Evolutionary conservation across 2,888 invertebrate species (phyloP).

Genomic region (Hyposoter dolosus): DNA sequence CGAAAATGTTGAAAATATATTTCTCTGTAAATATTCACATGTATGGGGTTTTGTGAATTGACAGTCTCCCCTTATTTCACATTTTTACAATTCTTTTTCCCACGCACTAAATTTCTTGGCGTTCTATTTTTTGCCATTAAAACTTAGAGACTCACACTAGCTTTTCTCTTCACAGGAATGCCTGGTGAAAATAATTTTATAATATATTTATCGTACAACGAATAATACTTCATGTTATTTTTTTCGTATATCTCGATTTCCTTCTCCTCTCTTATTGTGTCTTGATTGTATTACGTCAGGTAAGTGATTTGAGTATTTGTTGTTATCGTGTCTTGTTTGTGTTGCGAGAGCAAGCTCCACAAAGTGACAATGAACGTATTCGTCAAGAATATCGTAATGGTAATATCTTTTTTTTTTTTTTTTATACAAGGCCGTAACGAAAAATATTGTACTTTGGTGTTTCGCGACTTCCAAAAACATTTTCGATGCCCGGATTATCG

Average conservation of each 20-base stretch:
- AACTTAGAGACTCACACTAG: background rate
- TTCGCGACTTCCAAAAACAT: background rate
- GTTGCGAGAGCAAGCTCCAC: background rate
- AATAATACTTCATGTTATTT: slow-evolving; percentile 13
- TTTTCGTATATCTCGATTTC: background rate
- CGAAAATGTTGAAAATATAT: background rate
- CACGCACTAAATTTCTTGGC: slow-evolving; percentile 27
- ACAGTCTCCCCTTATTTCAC: background rate
- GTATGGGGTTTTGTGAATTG: background rate
- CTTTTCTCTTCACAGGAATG: background rate
- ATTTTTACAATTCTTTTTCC: background rate
- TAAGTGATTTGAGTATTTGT: slow-evolving; percentile 21
- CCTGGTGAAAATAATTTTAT: slow-evolving; percentile 30
- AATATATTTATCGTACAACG: slow-evolving; percentile 58
- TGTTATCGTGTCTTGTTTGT: background rate
- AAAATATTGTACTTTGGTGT: background rate
- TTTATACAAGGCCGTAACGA: background rate
- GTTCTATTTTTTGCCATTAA: slow-evolving; percentile 37
- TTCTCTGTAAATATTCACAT: background rate
- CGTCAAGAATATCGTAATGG: background rate
- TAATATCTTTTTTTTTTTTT: background rate
- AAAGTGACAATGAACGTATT: background rate
- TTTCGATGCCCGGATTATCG: background rate
- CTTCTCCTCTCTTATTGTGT: slow-evolving; percentile 45
- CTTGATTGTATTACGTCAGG: slow-evolving; percentile 66